Conservation (phyloP, 2,113 vertebrate genomes). For the Myocastor coypus region DNA sequence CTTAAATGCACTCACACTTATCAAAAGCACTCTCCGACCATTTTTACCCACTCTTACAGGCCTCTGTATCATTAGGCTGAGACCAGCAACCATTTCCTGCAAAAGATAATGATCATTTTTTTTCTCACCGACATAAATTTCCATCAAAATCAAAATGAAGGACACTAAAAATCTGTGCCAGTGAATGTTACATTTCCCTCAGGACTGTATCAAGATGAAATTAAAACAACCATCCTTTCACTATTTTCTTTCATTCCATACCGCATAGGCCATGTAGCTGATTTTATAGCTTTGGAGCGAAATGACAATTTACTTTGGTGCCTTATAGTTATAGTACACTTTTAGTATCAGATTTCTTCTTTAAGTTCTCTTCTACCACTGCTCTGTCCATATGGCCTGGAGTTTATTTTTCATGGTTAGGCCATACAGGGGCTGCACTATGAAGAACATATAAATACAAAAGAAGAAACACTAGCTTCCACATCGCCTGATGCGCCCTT, state of each 20-base stretch:
- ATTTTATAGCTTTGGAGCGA: slow-evolving; percentile 14
- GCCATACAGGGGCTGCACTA: not conserved
- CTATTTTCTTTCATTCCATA: slow-evolving; percentile 2
- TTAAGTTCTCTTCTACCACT: not conserved
- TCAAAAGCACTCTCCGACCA: slow-evolving; percentile 70
- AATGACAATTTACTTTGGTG: slow-evolving; percentile 33
- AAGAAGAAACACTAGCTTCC: not conserved
- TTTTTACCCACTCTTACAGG: slow-evolving; percentile 33
- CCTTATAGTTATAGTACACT: not conserved
- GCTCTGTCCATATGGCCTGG: not conserved
- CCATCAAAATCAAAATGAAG: slow-evolving; percentile 67
- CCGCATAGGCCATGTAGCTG: not conserved
- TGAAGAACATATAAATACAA: slow-evolving; percentile 26
- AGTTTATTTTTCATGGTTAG: slow-evolving; percentile 9
- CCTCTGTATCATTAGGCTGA: slow-evolving; percentile 63
- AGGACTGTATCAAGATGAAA: slow-evolving; percentile 48
- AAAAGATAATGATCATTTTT: slow-evolving; percentile 55
- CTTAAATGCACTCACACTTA: slow-evolving; percentile 63
- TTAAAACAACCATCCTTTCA: slow-evolving; percentile 57
- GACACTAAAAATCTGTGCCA: slow-evolving; percentile 29
- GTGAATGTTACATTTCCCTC: slow-evolving; percentile 52
- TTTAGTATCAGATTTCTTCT: not conserved
- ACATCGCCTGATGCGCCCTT: not conserved
- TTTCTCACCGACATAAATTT: slow-evolving; percentile 62
- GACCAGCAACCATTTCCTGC: slow-evolving; percentile 40